Conservation (phyloP, 1,140 invertebrate genomes). For the Meteorus sp. region DNA sequence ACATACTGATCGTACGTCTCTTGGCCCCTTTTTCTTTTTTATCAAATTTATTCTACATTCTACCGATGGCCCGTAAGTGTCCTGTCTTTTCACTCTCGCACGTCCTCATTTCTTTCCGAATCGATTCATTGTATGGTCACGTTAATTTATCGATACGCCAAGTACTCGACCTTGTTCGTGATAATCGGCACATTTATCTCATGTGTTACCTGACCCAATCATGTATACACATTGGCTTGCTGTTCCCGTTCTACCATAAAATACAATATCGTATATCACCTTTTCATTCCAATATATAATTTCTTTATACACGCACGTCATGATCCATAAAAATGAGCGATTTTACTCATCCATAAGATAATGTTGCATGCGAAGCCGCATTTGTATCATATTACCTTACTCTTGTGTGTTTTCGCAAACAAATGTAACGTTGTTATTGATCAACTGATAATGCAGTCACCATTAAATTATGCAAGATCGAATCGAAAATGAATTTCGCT, state of each 20-base stretch:
- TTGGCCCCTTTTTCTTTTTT: neutral
- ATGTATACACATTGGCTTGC: constrained; percentile 13
- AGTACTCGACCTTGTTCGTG: constrained; percentile 16
- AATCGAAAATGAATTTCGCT: neutral
- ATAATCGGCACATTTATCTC: constrained; percentile 20
- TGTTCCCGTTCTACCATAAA: neutral
- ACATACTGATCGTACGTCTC: too few species aligned
- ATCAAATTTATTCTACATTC: neutral
- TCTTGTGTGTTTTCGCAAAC: too few species aligned
- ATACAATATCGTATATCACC: neutral
- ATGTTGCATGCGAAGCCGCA: too few species aligned
- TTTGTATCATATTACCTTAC: too few species aligned
- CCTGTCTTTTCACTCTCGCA: neutral
- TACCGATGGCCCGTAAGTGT: neutral
- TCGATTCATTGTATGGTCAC: constrained; percentile 19
- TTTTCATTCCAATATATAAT: too few species aligned
- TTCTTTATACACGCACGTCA: too few species aligned
- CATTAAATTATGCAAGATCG: too few species aligned
- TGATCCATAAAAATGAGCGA: too few species aligned
- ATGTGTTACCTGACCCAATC: constrained; percentile 10
- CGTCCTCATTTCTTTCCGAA: neutral
- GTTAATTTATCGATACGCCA: constrained; percentile 26
- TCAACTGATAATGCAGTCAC: too few species aligned
- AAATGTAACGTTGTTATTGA: too few species aligned
- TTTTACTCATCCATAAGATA: too few species aligned